phyloP scores from a whole-genome alignment of 2,888 invertebrate species.

The Tetragonisca angustula region DNA sequence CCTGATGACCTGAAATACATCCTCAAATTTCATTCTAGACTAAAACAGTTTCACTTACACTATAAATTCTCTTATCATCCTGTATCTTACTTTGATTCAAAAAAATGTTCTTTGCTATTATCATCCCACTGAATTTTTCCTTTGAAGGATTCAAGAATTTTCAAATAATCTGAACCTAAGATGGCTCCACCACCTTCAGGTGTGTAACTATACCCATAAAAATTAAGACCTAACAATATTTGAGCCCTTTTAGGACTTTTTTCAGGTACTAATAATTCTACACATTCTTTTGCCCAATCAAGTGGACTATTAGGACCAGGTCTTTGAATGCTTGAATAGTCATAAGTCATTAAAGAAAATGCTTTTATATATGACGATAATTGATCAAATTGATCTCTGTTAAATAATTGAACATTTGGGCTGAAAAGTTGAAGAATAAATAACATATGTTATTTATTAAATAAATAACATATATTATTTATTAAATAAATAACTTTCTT shows the following conservation, averaged over 20 bases:
- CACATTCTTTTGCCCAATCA: slow-evolving; percentile 91
- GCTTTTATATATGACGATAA: slow-evolving; percentile 91
- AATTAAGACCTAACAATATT: slow-evolving; percentile 95
- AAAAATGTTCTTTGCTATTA: slow-evolving; percentile 92
- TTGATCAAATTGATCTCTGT: slow-evolving; percentile 90
- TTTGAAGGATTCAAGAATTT: slow-evolving; percentile 90
- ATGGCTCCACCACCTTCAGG: slow-evolving; percentile 93
- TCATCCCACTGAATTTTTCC: slow-evolving; percentile 92
- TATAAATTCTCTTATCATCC: neutral
- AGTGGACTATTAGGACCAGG: slow-evolving; percentile 96
- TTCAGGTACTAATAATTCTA: slow-evolving; percentile 89
- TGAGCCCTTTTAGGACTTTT: slow-evolving; percentile 88
- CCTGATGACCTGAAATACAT: slow-evolving; percentile 86
- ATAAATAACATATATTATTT: neutral
- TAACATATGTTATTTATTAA: neutral
- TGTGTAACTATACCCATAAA: slow-evolving; percentile 96
- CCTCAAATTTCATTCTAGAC: slow-evolving; percentile 30
- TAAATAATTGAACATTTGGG: slow-evolving; percentile 87
- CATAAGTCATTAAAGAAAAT: slow-evolving; percentile 98
- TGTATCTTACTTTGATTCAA: slow-evolving; percentile 91
- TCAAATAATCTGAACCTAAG: slow-evolving; percentile 91
- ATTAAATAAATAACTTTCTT: neutral
- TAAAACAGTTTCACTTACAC: slow-evolving; percentile 8
- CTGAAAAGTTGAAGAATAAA: slow-evolving; percentile 66
- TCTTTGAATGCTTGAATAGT: slow-evolving; percentile 92